These are phyloP conservation scores for Schizothorax lantsangensis DNA, from an alignment of 2,797 vertebrate species.

Conservation along the genomic window DNA sequence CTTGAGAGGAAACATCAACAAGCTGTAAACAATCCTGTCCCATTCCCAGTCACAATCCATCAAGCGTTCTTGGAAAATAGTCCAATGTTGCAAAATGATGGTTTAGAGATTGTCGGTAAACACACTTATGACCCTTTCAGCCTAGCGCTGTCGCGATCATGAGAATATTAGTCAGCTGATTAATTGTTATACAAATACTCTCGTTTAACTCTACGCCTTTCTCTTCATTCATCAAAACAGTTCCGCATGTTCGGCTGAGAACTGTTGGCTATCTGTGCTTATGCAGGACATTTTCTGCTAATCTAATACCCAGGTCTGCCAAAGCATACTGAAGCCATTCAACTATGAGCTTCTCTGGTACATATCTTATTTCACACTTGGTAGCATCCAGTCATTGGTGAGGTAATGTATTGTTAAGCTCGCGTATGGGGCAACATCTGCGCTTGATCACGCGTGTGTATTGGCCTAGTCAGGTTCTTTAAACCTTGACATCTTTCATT, in stretches of 20 bases:
- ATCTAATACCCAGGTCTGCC: conserved; percentile 17
- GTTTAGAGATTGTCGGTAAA: conserved; percentile 33
- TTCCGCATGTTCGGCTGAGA: background rate
- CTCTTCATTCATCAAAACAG: conserved; percentile 12
- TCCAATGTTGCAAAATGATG: conserved; percentile 2
- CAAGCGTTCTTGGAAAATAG: background rate
- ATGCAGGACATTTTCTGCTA: conserved; percentile 24
- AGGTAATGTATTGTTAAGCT: conserved; percentile 36
- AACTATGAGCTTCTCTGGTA: conserved; percentile 16
- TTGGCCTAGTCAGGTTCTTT: conserved; percentile 16
- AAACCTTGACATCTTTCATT: conserved; percentile 30
- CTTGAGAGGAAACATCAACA: conserved; percentile 10
- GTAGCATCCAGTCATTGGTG: conserved; percentile 14
- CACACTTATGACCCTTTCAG: conserved; percentile 22
- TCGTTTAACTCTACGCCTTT: background rate
- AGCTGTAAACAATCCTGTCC: background rate
- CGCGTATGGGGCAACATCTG: conserved; percentile 13
- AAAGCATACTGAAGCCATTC: conserved; percentile 30
- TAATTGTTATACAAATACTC: conserved; percentile 25
- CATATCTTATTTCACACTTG: conserved; percentile 44
- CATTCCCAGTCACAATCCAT: background rate
- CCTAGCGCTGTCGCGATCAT: background rate
- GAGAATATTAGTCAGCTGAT: conserved; percentile 20
- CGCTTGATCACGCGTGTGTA: background rate
- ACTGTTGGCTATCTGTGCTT: conserved; percentile 1